phyloP scores from a whole-genome alignment of 2,113 vertebrate species.

The Vimba vimba region DNA sequence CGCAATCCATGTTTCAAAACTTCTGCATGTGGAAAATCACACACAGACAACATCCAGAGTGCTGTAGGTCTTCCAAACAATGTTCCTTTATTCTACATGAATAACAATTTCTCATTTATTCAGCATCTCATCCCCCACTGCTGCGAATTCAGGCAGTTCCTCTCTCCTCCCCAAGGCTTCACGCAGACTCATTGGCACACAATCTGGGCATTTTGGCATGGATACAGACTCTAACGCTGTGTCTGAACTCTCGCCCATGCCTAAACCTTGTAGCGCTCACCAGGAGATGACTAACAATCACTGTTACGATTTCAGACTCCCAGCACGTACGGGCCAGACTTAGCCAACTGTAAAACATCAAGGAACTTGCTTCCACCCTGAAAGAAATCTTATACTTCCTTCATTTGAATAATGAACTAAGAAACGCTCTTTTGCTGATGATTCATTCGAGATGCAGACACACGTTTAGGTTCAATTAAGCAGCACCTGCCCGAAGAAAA shows the following conservation, averaged over 20 bases:
- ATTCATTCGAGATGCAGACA: conserved; percentile 27
- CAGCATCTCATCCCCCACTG: conserved; percentile 78
- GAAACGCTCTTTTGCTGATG: conserved; percentile 4
- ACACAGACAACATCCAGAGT: background rate
- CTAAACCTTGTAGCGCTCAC: conserved; percentile 66
- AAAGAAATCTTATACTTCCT: conserved; percentile 18
- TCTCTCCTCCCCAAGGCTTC: conserved; percentile 67
- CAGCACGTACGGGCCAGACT: conserved; percentile 32
- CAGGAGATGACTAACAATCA: conserved; percentile 59
- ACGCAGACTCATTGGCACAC: conserved; percentile 72
- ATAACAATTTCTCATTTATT: conserved; percentile 68
- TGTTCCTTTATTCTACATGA: conserved; percentile 50
- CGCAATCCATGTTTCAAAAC: background rate
- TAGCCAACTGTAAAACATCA: conserved; percentile 37
- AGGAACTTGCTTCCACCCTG: background rate
- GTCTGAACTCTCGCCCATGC: conserved; percentile 63
- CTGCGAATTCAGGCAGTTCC: conserved; percentile 71
- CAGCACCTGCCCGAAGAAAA: conserved; percentile 34
- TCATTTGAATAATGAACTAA: conserved; percentile 28
- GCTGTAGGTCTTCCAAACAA: conserved; percentile 34
- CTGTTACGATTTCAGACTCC: conserved; percentile 35
- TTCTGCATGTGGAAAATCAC: background rate
- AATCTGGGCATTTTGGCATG: conserved; percentile 48
- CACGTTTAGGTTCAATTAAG: conserved; percentile 29
- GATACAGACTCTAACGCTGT: conserved; percentile 71